Evolutionary conservation across 2,888 invertebrate genomes (phyloP), one percentile per base, ranked within the genome.

Genomic region (Dascillus cervinus): DNA sequence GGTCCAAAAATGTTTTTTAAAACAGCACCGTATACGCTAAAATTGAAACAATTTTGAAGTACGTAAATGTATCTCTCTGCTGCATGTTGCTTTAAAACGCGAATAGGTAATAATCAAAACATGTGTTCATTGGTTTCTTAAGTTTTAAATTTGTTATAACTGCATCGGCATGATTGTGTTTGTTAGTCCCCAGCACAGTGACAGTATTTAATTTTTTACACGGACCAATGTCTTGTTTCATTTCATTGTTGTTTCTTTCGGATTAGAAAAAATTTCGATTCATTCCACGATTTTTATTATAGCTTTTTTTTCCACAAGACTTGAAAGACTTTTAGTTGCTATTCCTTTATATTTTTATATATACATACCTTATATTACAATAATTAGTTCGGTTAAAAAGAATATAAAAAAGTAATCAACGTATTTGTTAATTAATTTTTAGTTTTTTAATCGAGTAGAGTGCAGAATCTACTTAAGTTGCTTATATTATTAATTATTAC

Each of bases 371-470:
- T 38, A 31, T 34, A n/a, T n/a, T n/a, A 20, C 35, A 32, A 32
- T 37, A 39, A 35, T 45, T 43, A 47, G 56, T 56, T 47, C 42
- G 46, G 49, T 58, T 47, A n/a, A n/a, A n/a, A n/a, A n/a, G n/a
- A n/a, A n/a, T n/a, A n/a, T n/a, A n/a, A n/a, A n/a, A n/a, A n/a
- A n/a, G n/a, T n/a, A 48, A 58, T 58, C 52, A 55, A 58, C 59
- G 60, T 62, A 63, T 64, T 64, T 65, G 64, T 65, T 65, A 65
- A 64, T 58, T 65, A 64, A 56, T 65, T 61, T n/a, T 62, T 61
- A 61, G 55, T 61, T 49, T 40, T 56, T 39, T 34, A 40, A 43
- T 48, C 45, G 35, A 40, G n/a, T 49, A 50, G 45, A 52, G 50
- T 51, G 56, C 53, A 56, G 52, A 48, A 52, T 57, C 45, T 55